Base-by-base conservation (phyloP, 1,140 invertebrate species). In the Bombus affinis region DNA sequence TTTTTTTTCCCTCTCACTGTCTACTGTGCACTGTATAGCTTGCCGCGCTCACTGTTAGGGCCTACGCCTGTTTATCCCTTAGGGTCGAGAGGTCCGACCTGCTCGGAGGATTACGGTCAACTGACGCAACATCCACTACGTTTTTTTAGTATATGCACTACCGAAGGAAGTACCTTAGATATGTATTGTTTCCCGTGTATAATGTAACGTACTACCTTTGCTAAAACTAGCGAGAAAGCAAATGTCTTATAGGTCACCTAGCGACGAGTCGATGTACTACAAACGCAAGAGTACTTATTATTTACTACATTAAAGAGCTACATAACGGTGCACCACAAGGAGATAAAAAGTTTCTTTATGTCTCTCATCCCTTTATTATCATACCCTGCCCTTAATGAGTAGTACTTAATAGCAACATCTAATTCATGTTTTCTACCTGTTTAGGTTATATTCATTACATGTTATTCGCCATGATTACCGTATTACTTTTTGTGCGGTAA, bases 61-160 rank as follows among this genome's bases (percentile, higher is more conserved):
- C 32, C 32, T 32, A 32, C 32, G 32, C 32, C 32, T 32, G 32
- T 0, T 32, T 0, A 32, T 32, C 32, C 32, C 32, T 32, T 32
- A 32, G 32, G 32, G 32, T 0, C 32, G 32, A 32, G 32, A 32
- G 32, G 32, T 32, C 32, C 32, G 32, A 0, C 32, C 32, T 32
- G 32, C 32, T 32, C 32, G 32, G 32, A 32, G 32, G 32, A 32
- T 32, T 0, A 32, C 32, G 32, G 32, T 32, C 32, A 32, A 32
- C 32, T 32, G n/a, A n/a, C n/a, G n/a, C n/a, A n/a, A n/a, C n/a
- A n/a, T n/a, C n/a, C n/a, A n/a, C n/a, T n/a, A n/a, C n/a, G n/a
- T n/a, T n/a, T n/a, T 44, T 44, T 44, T 44, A 13, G 42, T 1
- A 44, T 77, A 77, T 42, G 75, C 65, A 77, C 57, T 77, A 37